Conservation (phyloP, 1,140 invertebrate species). For the Adoxophyes honmai region DNA sequence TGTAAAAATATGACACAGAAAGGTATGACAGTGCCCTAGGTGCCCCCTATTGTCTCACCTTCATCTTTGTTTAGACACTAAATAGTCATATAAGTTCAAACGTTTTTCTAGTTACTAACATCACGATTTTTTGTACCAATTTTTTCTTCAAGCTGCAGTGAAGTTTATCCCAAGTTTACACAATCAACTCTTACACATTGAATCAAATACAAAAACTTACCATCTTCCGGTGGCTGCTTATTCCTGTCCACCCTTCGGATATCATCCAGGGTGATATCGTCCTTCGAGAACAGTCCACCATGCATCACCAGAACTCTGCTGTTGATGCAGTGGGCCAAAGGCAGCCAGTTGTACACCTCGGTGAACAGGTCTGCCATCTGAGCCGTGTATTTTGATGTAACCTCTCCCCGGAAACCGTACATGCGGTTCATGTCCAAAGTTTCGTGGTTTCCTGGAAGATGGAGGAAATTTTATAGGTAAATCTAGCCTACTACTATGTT, state of each 20-base stretch:
- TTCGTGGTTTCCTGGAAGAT: constrained; percentile 94
- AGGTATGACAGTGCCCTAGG: too few species aligned
- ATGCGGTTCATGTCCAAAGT: constrained; percentile 99
- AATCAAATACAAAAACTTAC: too few species aligned
- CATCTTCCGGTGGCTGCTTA: constrained; percentile 97
- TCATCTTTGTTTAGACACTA: too few species aligned
- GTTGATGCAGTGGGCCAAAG: constrained; percentile 97
- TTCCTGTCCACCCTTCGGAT: constrained; percentile 93
- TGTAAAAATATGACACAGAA: too few species aligned
- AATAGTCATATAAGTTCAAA: too few species aligned
- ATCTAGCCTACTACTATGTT: neutral
- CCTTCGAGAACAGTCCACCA: constrained; percentile 93
- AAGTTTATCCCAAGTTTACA: too few species aligned
- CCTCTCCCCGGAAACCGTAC: constrained; percentile 99
- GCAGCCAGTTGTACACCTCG: constrained; percentile 98
- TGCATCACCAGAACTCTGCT: constrained; percentile 96
- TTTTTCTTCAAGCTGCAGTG: too few species aligned
- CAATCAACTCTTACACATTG: too few species aligned
- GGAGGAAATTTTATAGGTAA: too few species aligned
- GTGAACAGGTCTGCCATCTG: constrained; percentile 98
- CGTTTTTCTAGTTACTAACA: too few species aligned
- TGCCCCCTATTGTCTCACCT: too few species aligned
- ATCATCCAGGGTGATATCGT: constrained; percentile 94
- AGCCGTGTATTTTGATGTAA: constrained; percentile 94
- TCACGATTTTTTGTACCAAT: too few species aligned